These are phyloP conservation scores for Cephus rjabovi DNA, from an alignment of 2,888 invertebrate genomes.

Conservation along the genomic window DNA sequence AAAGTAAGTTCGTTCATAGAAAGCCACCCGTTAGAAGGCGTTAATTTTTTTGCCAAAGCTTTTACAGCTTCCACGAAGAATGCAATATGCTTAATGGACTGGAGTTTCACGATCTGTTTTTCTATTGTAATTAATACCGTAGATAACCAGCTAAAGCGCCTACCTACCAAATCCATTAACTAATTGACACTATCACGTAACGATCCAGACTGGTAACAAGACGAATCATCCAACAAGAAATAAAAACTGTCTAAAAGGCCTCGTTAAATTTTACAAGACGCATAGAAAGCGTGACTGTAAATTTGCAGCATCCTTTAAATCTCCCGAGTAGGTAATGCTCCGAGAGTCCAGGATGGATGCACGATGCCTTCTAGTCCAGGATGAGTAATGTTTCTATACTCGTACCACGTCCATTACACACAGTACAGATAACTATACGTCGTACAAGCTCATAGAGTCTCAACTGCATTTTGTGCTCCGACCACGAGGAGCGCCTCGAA, in stretches of 20 bases:
- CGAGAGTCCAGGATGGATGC: background rate
- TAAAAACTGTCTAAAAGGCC: background rate
- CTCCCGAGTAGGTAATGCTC: background rate
- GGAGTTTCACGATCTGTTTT: conserved; percentile 13
- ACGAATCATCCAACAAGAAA: background rate
- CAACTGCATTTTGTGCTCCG: background rate
- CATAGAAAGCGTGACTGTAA: background rate
- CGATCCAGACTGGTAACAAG: background rate
- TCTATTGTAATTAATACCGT: background rate
- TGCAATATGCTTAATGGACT: conserved; percentile 45
- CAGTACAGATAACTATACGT: background rate
- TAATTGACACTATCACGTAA: conserved; percentile 1
- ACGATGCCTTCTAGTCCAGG: background rate
- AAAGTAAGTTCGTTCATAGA: background rate
- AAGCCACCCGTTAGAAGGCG: background rate
- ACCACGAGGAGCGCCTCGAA: background rate
- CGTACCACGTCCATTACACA: background rate
- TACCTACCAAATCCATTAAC: background rate
- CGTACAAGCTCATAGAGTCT: background rate
- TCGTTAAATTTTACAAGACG: background rate
- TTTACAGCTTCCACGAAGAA: conserved; percentile 21
- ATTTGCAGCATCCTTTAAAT: background rate
- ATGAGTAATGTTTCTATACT: background rate
- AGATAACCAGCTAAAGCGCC: conserved; percentile 2
- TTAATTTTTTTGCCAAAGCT: background rate